A percentile compares a stretch with the other conserved stretches of the same genome.
Conservation (phyloP, 2,113 vertebrate genomes). For the Salvelinus alpinus region DNA sequence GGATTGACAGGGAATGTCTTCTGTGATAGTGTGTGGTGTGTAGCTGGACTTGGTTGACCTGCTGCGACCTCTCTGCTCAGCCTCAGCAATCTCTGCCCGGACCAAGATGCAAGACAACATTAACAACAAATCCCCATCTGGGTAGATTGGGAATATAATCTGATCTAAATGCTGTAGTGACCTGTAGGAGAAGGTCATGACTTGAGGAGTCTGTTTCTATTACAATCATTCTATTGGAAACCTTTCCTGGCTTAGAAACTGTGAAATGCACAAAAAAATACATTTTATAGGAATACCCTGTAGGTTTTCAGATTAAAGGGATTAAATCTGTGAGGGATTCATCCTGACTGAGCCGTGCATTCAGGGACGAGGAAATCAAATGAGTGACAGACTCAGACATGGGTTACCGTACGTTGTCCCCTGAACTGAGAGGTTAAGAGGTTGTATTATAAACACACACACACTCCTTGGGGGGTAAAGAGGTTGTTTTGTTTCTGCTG, state of each 20-base stretch:
- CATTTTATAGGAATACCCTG: too few species aligned
- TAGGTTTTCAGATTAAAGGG: neutral
- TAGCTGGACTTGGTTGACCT: slow-evolving; percentile 69
- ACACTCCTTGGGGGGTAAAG: slow-evolving; percentile 62
- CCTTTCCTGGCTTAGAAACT: too few species aligned
- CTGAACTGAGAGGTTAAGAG: slow-evolving; percentile 36
- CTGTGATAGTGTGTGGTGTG: slow-evolving; percentile 76
- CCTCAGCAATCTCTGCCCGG: slow-evolving; percentile 11
- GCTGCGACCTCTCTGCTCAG: slow-evolving; percentile 16
- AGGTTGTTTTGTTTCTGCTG: slow-evolving; percentile 68
- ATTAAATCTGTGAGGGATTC: slow-evolving; percentile 35
- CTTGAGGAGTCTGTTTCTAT: too few species aligned
- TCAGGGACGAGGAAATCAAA: slow-evolving; percentile 38
- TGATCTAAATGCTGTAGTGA: too few species aligned
- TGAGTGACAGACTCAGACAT: slow-evolving; percentile 30
- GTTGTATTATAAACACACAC: slow-evolving; percentile 30
- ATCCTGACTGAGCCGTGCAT: slow-evolving; percentile 27
- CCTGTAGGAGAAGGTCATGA: too few species aligned
- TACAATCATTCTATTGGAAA: too few species aligned
- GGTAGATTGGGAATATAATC: neutral
- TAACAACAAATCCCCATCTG: neutral
- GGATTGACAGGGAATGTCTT: slow-evolving; percentile 69
- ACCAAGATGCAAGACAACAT: too few species aligned
- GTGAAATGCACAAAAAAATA: neutral
- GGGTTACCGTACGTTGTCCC: slow-evolving; percentile 42